Conservation (phyloP, 2,113 vertebrate genomes). For the Neogobius melanostomus region DNA sequence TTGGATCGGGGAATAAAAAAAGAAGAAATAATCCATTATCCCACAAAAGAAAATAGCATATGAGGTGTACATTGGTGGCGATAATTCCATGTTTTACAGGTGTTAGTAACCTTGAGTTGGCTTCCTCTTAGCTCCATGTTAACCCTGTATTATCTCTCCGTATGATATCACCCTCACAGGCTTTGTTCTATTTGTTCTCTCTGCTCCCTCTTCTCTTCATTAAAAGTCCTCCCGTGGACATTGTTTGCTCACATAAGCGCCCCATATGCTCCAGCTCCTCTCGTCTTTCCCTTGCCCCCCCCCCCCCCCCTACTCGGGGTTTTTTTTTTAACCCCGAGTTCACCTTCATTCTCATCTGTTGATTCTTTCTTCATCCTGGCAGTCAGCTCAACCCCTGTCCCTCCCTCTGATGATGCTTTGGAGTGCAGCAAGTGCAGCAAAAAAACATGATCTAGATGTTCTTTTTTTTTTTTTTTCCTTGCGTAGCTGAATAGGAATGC, state of each 20-base stretch:
- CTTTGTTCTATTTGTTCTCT: conserved; percentile 7
- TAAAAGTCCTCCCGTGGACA: conserved; percentile 21
- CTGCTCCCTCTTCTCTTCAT: conserved; percentile 26
- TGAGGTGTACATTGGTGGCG: no score
- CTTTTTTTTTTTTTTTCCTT: no score
- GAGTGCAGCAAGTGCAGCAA: neutral
- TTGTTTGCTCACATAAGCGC: conserved; percentile 25
- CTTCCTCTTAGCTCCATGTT: conserved; percentile 29
- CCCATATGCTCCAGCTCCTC: neutral
- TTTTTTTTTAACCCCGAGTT: conserved; percentile 38
- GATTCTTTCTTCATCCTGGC: conserved; percentile 28
- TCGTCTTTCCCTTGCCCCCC: no score
- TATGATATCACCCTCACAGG: conserved; percentile 24
- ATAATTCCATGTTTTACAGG: neutral
- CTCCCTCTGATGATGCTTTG: conserved; percentile 44
- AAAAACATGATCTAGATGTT: conserved; percentile 44
- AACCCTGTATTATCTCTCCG: conserved; percentile 39
- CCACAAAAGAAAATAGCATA: no score
- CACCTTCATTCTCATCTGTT: conserved; percentile 37
- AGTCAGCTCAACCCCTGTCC: conserved; percentile 18
- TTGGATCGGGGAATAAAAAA: no score
- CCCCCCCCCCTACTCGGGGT: no score
- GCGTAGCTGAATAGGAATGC: conserved; percentile 42
- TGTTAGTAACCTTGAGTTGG: neutral
- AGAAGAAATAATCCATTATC: no score